Conservation (phyloP, 2,113 vertebrate genomes). For the Rhinoptilus africanus region DNA sequence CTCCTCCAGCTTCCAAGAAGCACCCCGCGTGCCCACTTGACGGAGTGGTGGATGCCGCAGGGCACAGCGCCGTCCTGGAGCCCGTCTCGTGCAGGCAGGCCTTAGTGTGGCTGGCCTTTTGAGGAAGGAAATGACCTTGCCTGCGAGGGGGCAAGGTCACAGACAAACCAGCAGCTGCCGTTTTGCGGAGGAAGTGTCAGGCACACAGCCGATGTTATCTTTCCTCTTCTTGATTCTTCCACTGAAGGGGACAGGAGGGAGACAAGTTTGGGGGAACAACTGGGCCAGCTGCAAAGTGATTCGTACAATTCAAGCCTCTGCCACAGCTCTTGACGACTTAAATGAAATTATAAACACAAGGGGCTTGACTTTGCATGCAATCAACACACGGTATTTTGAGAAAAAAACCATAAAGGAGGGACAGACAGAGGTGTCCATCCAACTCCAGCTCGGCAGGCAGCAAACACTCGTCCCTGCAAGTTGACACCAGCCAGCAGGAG, state of each 20-base stretch:
- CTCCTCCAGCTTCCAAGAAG: not conserved
- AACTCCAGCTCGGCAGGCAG: not conserved
- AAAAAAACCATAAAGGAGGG: not conserved
- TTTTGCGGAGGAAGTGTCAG: not conserved
- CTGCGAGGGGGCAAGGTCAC: not conserved
- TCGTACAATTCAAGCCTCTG: not conserved
- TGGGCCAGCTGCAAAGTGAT: not conserved
- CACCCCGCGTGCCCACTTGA: not conserved
- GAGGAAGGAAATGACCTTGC: conserved; percentile 52
- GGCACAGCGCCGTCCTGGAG: not conserved
- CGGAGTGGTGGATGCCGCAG: not conserved
- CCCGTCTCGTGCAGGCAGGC: not conserved
- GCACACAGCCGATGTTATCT: not conserved
- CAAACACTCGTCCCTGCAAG: not conserved
- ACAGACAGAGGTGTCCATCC: not conserved
- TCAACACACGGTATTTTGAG: rapidly evolving
- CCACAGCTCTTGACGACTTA: not conserved
- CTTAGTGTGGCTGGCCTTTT: not conserved
- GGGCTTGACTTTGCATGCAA: not conserved
- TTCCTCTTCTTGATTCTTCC: not conserved
- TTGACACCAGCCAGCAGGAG: not conserved
- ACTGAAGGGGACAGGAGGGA: not conserved
- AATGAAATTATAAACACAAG: not conserved
- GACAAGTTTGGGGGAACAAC: not conserved
- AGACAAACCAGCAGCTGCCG: not conserved